Percentiles rank a stretch among this genome's conserved stretches.
phyloP scores from a whole-genome alignment of 2,113 vertebrate species.

The Natator depressus region DNA sequence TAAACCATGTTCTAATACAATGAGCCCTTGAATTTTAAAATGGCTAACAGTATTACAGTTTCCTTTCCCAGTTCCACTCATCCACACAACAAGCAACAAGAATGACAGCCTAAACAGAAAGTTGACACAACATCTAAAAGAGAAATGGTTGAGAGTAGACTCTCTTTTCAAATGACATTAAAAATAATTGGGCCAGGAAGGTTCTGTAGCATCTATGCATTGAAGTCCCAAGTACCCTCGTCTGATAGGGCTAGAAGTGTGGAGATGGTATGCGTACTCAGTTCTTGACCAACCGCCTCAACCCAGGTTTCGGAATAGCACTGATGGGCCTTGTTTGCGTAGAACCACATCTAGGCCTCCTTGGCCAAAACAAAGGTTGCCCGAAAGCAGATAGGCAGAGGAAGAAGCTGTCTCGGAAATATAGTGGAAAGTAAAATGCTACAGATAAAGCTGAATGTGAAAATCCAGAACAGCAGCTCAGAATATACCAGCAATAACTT shows the following conservation, averaged over 20 bases:
- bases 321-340: not conserved
- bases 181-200: not conserved
- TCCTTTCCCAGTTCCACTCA: not conserved
- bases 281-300: not conserved
- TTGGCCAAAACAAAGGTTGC: not conserved
- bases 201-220: not conserved
- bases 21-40: not conserved
- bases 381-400: not conserved
- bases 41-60: not conserved
- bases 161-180: not conserved
- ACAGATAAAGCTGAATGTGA: not conserved
- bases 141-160: not conserved
- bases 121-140: not conserved
- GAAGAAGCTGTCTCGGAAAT: not conserved
- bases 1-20: not conserved
- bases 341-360: not conserved
- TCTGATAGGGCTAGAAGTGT: not conserved
- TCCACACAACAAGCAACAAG: not conserved
- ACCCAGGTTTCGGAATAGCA: accelerated
- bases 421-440: not conserved
- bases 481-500: not conserved
- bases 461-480: not conserved
- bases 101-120: not conserved
- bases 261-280: accelerated
- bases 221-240: not conserved